Evolutionary conservation across 1,140 invertebrate genomes (phyloP), one percentile per base, ranked within the genome.

Genomic region (Subanguina moxae): DNA sequence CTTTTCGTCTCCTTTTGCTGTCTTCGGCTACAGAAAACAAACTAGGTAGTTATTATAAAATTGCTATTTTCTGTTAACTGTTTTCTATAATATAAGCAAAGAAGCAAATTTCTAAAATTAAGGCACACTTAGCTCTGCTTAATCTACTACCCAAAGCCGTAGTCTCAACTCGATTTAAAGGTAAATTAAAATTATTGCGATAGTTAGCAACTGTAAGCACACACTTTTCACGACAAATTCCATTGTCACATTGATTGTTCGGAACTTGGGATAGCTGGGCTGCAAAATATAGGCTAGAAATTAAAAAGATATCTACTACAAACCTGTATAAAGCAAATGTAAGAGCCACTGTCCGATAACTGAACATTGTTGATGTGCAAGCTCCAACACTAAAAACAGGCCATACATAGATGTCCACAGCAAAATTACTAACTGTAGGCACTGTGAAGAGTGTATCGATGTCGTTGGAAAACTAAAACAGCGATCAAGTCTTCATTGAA

Each of bases 171-270:
- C 3, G 28, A 28, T 57, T 28, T 62, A 32, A 13, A 9, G 19
- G 9, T 32, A 52, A 32, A 3, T 68, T 65, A 27, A 9, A 56
- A 13, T 56, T 28, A 28, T 3, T 0, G 0, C 0, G 27, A 68
- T 42, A 13, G 11, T 38, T 65, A 23, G 13, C 21, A 27, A 19
- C 9, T 43, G 1, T 38, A 71, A 68, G 46, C 42, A 62, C 77
- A 42, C 43, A 80, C 78, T 73, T 76, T 80, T 82, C 48, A 80
- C 78, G n/a, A 62, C 23, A 62, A 80, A 80, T 28, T 73, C 65
- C 64, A 82, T 76, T 19, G 78, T 78, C 23, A 67, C 63, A 66
- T 79, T 80, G 25, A 82, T 57, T 27, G 68, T 45, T 32, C 64
- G 65, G 27, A 70, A 73, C 15, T 59, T 62, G n/a, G 72, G 57